Evolutionary conservation across 2,888 invertebrate genomes (phyloP).

Genomic region (Agrenia bidenticulata): DNA sequence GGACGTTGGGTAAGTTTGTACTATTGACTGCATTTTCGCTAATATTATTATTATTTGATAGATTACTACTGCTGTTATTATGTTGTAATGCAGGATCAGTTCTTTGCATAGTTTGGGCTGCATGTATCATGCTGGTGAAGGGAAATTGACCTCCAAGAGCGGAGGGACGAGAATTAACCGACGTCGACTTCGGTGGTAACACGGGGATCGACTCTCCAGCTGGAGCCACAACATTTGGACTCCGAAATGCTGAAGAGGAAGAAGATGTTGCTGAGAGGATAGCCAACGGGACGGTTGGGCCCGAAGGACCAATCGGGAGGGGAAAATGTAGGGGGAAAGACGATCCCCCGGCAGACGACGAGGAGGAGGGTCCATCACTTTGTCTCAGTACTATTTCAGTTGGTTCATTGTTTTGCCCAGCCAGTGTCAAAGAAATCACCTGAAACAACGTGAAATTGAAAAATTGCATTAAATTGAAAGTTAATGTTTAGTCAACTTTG

Average conservation of each 20-base stretch:
- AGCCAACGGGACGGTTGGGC: constrained; percentile 43
- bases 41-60: constrained; percentile 20
- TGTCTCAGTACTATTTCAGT: constrained; percentile 68
- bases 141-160: constrained; percentile 69
- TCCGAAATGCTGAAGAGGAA: constrained; percentile 55
- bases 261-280: constrained; percentile 42
- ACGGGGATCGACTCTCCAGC: constrained; percentile 53
- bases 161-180: constrained; percentile 60
- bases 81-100: constrained; percentile 59
- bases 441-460: constrained; percentile 53
- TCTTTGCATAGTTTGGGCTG: constrained; percentile 76
- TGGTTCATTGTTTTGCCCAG: constrained; percentile 65
- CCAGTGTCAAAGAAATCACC: constrained; percentile 66
- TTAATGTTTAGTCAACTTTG: background rate
- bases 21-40: constrained; percentile 47
- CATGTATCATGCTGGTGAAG: constrained; percentile 88
- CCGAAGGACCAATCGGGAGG: constrained; percentile 44
- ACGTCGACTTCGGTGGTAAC: constrained; percentile 43
- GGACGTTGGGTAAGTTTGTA: constrained; percentile 43
- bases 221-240: constrained; percentile 73
- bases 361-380: constrained; percentile 50
- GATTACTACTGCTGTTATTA: constrained; percentile 22
- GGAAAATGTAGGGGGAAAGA: constrained; percentile 32
- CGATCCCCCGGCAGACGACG: constrained; percentile 26
- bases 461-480: constrained; percentile 20